Percentiles rank a stretch among this genome's conserved stretches.
phyloP scores from a whole-genome alignment of 2,113 vertebrate genomes.

The Oxygymnocypris stewartii region DNA sequence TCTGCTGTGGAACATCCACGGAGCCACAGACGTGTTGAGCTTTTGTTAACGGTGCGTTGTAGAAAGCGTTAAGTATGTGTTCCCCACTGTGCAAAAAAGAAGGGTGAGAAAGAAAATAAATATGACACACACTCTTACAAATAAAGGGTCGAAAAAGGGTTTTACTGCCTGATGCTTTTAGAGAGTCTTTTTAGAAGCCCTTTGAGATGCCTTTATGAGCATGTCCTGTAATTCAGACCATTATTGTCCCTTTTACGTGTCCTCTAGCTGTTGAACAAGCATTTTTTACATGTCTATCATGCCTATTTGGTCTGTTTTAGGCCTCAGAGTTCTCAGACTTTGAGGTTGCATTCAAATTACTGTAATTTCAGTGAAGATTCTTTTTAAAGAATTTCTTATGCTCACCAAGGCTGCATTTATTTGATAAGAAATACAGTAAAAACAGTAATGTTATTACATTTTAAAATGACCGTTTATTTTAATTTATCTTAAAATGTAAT shows the following conservation, averaged over 20 bases:
- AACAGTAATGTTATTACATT: not conserved
- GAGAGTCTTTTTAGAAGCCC: not conserved
- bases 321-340: not conserved
- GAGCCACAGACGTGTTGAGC: conserved; percentile 68
- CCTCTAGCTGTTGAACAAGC: not conserved
- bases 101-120: conserved; percentile 4
- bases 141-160: not conserved
- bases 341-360: not conserved
- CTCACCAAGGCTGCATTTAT: not conserved
- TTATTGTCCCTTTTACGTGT: not conserved
- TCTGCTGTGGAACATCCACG: conserved; percentile 63
- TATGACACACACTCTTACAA: not conserved
- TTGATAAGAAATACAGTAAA: not conserved
- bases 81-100: not conserved
- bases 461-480: not conserved
- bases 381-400: not conserved
- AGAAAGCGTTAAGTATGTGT: conserved; percentile 7
- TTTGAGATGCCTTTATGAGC: not conserved
- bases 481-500: not conserved
- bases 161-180: not conserved
- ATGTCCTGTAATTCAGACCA: not conserved
- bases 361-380: not conserved
- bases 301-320: not conserved
- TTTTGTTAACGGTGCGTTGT: conserved; percentile 32
- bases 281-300: not conserved